A percentile compares a stretch with the other conserved stretches of the same genome.
phyloP scores from a whole-genome alignment of 2,888 invertebrate genomes.

The Eledona agricola region DNA sequence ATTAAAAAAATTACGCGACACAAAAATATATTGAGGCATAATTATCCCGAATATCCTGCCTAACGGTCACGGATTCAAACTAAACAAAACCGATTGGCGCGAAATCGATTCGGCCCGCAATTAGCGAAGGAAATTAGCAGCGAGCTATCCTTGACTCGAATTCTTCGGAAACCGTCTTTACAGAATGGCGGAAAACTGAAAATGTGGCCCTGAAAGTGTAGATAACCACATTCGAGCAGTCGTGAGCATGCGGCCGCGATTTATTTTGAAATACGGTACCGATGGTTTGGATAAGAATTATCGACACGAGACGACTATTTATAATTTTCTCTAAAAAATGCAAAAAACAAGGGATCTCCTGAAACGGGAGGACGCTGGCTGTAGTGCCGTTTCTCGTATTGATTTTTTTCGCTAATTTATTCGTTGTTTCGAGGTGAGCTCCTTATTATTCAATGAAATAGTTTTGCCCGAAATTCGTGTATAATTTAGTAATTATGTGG shows the following conservation, averaged over 20 bases:
- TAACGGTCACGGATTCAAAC: not conserved
- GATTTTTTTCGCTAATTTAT: constrained; percentile 48
- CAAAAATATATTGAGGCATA: constrained; percentile 3
- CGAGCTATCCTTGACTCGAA: no score
- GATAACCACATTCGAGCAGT: constrained; percentile 30
- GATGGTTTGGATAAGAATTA: constrained; percentile 40
- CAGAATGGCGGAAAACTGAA: constrained; percentile 4
- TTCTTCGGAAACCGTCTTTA: not conserved
- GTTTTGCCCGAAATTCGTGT: constrained; percentile 34
- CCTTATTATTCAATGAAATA: constrained; percentile 44
- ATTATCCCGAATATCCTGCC: not conserved
- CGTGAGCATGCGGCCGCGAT: constrained; percentile 43
- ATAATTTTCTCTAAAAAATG: constrained; percentile 36
- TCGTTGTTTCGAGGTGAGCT: constrained; percentile 46
- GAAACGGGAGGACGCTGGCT: no score
- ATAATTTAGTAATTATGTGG: constrained; percentile 25
- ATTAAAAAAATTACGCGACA: constrained; percentile 11
- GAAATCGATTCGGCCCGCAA: not conserved
- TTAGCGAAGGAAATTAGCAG: not conserved
- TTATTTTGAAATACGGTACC: constrained; percentile 42
- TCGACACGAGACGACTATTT: constrained; percentile 43
- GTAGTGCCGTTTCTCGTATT: constrained; percentile 31
- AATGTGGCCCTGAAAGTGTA: constrained; percentile 40
- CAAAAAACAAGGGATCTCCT: no score
- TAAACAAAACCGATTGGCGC: not conserved